A percentile compares a stretch with the other conserved stretches of the same genome.
These are phyloP conservation scores for Colinus virginianus DNA, from an alignment of 2,113 vertebrate species.

Conservation along the genomic window DNA sequence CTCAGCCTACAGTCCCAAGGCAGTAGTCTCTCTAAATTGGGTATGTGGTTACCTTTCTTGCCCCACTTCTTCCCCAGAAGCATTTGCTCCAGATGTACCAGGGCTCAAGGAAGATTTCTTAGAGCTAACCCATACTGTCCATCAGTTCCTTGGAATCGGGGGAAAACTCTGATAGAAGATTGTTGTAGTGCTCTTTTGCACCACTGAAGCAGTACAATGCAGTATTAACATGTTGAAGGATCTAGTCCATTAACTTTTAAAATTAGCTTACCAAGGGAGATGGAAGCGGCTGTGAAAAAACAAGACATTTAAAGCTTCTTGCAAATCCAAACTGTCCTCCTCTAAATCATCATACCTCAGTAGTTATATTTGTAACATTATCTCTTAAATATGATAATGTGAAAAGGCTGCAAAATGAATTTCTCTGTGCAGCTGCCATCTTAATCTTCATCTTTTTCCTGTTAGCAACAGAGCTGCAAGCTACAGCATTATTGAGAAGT, in stretches of 20 bases:
- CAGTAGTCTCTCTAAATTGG: not conserved
- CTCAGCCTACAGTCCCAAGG: not conserved
- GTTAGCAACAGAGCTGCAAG: not conserved
- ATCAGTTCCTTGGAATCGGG: not conserved
- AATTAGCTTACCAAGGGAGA: conserved; percentile 29
- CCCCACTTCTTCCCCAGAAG: not conserved
- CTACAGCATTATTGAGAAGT: not conserved
- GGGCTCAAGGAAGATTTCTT: not conserved
- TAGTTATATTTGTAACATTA: not conserved
- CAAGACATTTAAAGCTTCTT: not conserved
- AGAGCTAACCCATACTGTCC: not conserved
- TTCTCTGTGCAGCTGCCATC: not conserved
- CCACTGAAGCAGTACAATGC: not conserved
- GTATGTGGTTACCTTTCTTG: not conserved
- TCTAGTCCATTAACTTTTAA: conserved; percentile 33
- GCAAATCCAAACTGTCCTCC: conserved; percentile 12
- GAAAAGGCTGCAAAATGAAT: conserved; percentile 25
- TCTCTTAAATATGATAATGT: not conserved
- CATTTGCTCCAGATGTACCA: not conserved
- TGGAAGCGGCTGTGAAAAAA: not conserved
- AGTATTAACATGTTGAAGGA: not conserved
- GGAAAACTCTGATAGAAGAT: not conserved
- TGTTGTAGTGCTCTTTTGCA: not conserved
- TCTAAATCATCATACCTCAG: not conserved
- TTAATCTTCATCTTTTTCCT: not conserved